Evolutionary conservation across 2,113 vertebrate species (phyloP).

Genomic region (Phyllostomus hastatus): DNA sequence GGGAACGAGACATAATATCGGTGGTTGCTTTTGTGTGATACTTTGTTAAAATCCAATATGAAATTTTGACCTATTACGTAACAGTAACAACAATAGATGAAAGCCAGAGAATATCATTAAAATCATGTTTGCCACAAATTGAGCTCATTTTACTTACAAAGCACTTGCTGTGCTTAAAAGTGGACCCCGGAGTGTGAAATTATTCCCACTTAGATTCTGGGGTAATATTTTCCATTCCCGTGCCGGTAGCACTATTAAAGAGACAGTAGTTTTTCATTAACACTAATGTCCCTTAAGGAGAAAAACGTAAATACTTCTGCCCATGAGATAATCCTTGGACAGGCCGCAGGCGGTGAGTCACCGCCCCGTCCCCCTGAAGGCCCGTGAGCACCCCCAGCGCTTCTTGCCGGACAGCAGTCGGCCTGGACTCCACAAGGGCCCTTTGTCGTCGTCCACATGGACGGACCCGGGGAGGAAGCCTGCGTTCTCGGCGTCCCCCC

Average conservation of each 20-base stretch:
- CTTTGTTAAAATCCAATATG: not conserved
- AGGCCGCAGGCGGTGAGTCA: constrained; percentile 59
- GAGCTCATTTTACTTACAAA: constrained; percentile 36
- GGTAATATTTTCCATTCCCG: constrained; percentile 62
- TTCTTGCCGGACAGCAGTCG: constrained; percentile 30
- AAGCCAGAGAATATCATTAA: not conserved
- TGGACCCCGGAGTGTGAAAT: constrained; percentile 42
- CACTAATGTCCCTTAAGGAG: constrained; percentile 52
- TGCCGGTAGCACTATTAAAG: constrained; percentile 34
- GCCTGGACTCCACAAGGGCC: not conserved
- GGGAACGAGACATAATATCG: not conserved
- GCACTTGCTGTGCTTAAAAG: constrained; percentile 53
- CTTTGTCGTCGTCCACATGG: constrained; percentile 48
- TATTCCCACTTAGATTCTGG: constrained; percentile 66
- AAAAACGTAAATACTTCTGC: constrained; percentile 64
- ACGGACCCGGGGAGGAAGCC: constrained; percentile 12
- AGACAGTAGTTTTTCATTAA: constrained; percentile 72
- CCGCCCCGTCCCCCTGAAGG: constrained; percentile 53
- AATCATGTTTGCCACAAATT: not conserved
- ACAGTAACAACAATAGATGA: not conserved
- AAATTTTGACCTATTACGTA: not conserved
- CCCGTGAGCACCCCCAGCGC: not conserved
- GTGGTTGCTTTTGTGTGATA: not conserved
- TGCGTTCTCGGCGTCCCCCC: constrained; percentile 11
- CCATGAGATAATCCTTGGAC: constrained; percentile 65